Percentiles rank a stretch among this genome's conserved stretches.
These are phyloP conservation scores for Arbacia lixula DNA, from an alignment of 53 echinoderm and acorn worm genomes.

Conservation along the genomic window DNA sequence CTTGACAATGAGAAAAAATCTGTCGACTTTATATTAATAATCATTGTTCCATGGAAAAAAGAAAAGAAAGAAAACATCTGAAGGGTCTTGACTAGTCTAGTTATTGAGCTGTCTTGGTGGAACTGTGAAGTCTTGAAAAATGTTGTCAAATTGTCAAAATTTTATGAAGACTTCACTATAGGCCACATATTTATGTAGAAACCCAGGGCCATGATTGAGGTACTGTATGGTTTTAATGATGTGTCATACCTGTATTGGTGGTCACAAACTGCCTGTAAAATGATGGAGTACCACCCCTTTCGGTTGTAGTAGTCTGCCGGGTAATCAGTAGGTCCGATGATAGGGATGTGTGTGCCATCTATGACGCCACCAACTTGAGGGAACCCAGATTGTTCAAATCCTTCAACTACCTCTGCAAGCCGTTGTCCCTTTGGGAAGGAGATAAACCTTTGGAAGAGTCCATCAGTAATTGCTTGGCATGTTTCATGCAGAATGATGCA, in stretches of 20 bases:
- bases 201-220: too few relatives aligned
- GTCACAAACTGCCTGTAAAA: conserved; percentile 61
- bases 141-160: too few relatives aligned
- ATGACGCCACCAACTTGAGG: conserved; percentile 63
- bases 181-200: too few relatives aligned
- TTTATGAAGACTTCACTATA: too few relatives aligned
- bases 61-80: too few relatives aligned
- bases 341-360: conserved; percentile 66
- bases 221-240: too few relatives aligned
- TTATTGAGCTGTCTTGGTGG: too few relatives aligned
- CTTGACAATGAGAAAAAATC: too few relatives aligned
- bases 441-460: neutral
- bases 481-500: neutral
- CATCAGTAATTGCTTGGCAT: conserved; percentile 22
- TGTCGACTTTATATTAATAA: too few relatives aligned
- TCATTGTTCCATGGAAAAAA: too few relatives aligned
- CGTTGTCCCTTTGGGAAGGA: neutral
- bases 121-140: too few relatives aligned
- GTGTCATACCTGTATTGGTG: conserved; percentile 41
- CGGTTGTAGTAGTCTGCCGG: conserved; percentile 60
- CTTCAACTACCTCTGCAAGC: neutral
- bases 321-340: conserved; percentile 38
- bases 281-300: conserved; percentile 26
- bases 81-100: too few relatives aligned
- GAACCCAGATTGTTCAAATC: conserved; percentile 11